These are phyloP conservation scores for Onychorhynchus coronatus DNA, from an alignment of 2,113 vertebrate genomes.

Conservation along the genomic window DNA sequence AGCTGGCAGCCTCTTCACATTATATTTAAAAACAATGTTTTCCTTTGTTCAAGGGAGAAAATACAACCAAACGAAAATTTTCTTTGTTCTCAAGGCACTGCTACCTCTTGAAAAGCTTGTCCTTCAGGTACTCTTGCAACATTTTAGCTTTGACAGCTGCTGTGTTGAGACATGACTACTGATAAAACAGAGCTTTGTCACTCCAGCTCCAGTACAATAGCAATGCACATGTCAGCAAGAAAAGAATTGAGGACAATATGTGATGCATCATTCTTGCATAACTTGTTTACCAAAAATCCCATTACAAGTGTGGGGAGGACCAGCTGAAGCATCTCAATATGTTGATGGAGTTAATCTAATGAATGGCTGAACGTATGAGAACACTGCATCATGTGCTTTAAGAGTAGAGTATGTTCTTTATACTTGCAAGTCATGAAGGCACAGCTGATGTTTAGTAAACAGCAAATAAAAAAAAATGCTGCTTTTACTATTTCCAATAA, in stretches of 20 bases:
- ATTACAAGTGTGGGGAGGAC: background rate
- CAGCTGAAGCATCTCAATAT: background rate
- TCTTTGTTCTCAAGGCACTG: background rate
- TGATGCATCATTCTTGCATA: background rate
- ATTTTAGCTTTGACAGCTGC: slow-evolving; percentile 24
- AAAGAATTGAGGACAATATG: background rate
- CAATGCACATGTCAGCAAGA: background rate
- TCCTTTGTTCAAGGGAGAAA: background rate
- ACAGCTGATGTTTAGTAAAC: background rate
- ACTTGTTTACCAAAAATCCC: background rate
- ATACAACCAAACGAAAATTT: background rate
- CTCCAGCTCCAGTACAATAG: background rate
- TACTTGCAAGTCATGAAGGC: background rate
- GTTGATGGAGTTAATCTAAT: background rate
- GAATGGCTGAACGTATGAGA: background rate
- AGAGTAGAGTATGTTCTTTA: background rate
- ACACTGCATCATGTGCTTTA: background rate
- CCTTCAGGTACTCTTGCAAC: slow-evolving; percentile 8
- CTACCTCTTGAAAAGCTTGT: background rate
- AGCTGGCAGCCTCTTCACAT: background rate
- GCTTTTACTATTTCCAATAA: background rate
- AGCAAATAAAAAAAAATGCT: background rate
- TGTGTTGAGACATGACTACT: slow-evolving; percentile 9
- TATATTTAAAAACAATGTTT: background rate
- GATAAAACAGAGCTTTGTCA: slow-evolving; percentile 9